Conservation (phyloP, 2,113 vertebrate species). For the Etheostoma cragini region DNA sequence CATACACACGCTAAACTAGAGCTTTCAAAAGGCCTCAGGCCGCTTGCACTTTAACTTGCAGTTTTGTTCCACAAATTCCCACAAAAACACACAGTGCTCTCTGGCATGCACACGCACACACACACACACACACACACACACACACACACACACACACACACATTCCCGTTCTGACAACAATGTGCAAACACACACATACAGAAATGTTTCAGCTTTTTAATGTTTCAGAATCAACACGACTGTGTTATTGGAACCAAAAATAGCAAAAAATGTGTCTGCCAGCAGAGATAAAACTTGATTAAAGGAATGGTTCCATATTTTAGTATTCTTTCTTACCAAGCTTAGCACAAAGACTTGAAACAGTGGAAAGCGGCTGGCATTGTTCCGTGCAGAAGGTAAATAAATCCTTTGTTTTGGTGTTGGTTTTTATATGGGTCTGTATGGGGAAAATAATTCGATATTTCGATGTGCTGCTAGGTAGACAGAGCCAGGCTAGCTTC, state of each 20-base stretch:
- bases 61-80: constrained; percentile 13
- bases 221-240: constrained; percentile 7
- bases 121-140: constrained; percentile 9
- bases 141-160: constrained; percentile 4
- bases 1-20: constrained; percentile 6
- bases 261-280: background rate
- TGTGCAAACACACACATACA: background rate
- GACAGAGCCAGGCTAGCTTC: background rate
- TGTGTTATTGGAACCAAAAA: background rate
- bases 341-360: background rate
- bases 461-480: background rate
- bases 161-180: background rate
- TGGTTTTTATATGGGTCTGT: background rate
- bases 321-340: background rate
- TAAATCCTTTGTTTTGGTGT: background rate
- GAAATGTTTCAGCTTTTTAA: background rate
- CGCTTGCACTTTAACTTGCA: constrained; percentile 32
- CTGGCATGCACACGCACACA: constrained; percentile 5
- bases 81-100: constrained; percentile 9
- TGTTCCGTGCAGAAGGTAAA: background rate
- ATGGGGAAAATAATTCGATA: background rate
- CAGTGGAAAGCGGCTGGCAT: background rate
- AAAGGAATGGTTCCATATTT: background rate
- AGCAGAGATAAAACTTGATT: background rate
- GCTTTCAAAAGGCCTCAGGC: constrained; percentile 50